Evolutionary conservation across 2,888 invertebrate species (phyloP).

Genomic region (Drosophila ustulata): DNA sequence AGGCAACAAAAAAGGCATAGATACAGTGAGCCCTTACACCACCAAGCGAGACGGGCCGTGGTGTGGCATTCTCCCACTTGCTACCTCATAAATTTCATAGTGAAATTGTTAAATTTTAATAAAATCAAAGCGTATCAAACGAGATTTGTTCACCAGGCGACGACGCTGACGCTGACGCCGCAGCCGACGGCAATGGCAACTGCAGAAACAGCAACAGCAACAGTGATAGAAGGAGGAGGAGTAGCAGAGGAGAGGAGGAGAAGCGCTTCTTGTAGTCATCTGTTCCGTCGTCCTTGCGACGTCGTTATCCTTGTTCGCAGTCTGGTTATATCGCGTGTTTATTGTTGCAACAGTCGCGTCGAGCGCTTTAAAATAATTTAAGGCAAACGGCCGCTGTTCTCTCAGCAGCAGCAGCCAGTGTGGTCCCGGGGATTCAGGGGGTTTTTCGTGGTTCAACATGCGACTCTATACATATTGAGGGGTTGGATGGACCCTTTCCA

Average conservation of each 20-base stretch:
- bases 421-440: background rate
- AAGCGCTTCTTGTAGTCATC: conserved; percentile 33
- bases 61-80: conserved; percentile 26
- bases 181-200: conserved; percentile 16
- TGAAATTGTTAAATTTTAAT: conserved; percentile 80
- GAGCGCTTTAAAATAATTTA: conserved; percentile 78
- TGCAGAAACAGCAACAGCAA: background rate
- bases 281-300: conserved; percentile 48
- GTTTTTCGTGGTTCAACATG: background rate
- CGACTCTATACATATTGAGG: conserved; percentile 19
- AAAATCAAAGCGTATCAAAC: conserved; percentile 81
- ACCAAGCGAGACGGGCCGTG: background rate
- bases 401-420: background rate
- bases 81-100: conserved; percentile 74
- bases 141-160: conserved; percentile 77
- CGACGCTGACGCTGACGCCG: conserved; percentile 27
- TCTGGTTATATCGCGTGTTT: conserved; percentile 80
- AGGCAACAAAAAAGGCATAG: background rate
- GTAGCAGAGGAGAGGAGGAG: background rate
- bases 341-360: conserved; percentile 78
- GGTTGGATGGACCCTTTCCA: conserved; percentile 35
- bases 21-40: conserved; percentile 6
- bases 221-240: background rate
- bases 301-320: conserved; percentile 80
- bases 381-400: conserved; percentile 62